These are phyloP conservation scores for Venturia canescens DNA, from an alignment of 1,140 invertebrate genomes.

Conservation along the genomic window DNA sequence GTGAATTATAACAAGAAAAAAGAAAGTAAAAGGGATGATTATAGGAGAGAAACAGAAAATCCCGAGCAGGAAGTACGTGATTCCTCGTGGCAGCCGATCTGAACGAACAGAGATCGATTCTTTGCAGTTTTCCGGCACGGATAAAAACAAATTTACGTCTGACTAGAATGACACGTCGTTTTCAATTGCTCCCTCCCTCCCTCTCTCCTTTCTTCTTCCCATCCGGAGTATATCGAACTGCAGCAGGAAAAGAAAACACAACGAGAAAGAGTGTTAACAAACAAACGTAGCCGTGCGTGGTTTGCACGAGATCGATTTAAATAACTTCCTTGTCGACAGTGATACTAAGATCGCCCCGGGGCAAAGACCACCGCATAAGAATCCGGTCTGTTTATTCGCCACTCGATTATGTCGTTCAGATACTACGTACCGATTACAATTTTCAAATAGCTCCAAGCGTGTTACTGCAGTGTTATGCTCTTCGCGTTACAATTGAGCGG, in stretches of 20 bases:
- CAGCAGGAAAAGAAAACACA: neutral
- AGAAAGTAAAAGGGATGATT: conserved; percentile 41
- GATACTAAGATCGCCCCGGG: conserved; percentile 27
- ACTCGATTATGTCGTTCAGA: conserved; percentile 70
- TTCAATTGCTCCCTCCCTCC: conserved; percentile 17
- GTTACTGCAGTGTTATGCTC: too few species aligned
- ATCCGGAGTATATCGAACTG: conserved; percentile 26
- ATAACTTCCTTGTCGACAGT: conserved; percentile 69
- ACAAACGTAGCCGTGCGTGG: conserved; percentile 39
- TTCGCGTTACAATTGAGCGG: neutral
- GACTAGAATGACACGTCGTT: conserved; percentile 29
- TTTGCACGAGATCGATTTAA: conserved; percentile 60
- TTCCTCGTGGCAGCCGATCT: conserved; percentile 24
- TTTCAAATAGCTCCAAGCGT: conserved; percentile 61
- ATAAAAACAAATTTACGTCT: conserved; percentile 40
- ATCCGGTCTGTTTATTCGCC: conserved; percentile 59
- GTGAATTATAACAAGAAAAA: neutral
- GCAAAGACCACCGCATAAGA: conserved; percentile 54
- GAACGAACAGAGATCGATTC: conserved; percentile 29
- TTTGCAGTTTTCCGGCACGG: neutral
- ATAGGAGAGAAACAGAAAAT: conserved; percentile 21
- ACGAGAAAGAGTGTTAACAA: conserved; percentile 53
- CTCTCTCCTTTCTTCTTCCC: neutral
- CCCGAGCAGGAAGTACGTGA: conserved; percentile 40
- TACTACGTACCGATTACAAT: conserved; percentile 66